Percentiles rank a stretch among this genome's conserved stretches.
These are phyloP conservation scores for Zaprionus capensis DNA, from an alignment of 1,140 invertebrate species.

Conservation along the genomic window DNA sequence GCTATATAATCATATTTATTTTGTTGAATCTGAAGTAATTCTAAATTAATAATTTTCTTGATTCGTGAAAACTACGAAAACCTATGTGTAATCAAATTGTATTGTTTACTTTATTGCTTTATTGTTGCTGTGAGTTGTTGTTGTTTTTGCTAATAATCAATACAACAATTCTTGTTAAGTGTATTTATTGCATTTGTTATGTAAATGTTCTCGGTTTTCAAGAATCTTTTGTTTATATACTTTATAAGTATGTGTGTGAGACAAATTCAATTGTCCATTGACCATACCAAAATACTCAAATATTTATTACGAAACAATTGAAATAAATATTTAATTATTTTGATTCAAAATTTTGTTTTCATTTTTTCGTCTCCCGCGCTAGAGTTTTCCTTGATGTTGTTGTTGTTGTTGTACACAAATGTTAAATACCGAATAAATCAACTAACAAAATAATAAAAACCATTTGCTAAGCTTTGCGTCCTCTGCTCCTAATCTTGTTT, in stretches of 20 bases:
- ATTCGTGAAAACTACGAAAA: constrained; percentile 27
- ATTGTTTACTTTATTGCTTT: constrained; percentile 49
- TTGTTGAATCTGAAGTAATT: constrained; percentile 8
- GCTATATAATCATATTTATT: background rate
- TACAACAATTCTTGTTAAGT: constrained; percentile 10
- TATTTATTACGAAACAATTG: constrained; percentile 17
- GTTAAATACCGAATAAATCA: constrained; percentile 68
- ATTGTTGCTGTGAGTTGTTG: constrained; percentile 26
- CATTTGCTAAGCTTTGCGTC: constrained; percentile 51
- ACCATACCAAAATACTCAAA: constrained; percentile 29
- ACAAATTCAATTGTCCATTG: constrained; percentile 10
- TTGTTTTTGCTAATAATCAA: constrained; percentile 14
- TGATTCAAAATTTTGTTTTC: constrained; percentile 32
- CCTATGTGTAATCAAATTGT: constrained; percentile 34
- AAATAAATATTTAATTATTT: constrained; percentile 38
- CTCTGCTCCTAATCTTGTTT: constrained; percentile 21
- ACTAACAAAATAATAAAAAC: constrained; percentile 62
- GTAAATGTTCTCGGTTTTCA: background rate
- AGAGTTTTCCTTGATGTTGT: constrained; percentile 53
- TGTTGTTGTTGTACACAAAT: constrained; percentile 54
- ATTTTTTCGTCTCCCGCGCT: constrained; percentile 44
- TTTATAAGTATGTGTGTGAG: background rate
- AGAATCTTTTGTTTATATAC: constrained; percentile 24
- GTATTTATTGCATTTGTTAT: constrained; percentile 15
- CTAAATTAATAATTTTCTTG: constrained; percentile 24